Evolutionary conservation across 1,140 invertebrate species (phyloP).

Genomic region (Planococcus citri): DNA sequence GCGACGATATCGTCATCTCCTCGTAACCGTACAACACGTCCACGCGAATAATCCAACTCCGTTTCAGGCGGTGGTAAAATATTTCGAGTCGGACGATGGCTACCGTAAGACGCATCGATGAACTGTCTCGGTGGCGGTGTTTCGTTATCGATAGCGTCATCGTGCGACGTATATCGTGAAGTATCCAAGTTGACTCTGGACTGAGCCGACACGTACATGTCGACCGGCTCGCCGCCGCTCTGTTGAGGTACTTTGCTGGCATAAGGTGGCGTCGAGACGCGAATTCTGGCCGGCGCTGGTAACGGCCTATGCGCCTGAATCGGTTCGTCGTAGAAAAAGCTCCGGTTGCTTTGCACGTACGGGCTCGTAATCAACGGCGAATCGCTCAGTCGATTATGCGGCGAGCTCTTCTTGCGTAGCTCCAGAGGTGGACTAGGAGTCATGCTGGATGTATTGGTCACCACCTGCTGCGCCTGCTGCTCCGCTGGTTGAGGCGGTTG

Average conservation of each 20-base stretch:
- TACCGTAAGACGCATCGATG: not conserved
- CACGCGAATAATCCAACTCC: not conserved
- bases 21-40: not conserved
- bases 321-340: constrained; percentile 43
- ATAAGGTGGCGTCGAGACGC: constrained; percentile 53
- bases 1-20: not conserved
- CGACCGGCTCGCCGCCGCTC: constrained; percentile 36
- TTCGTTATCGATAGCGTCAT: not conserved
- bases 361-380: constrained; percentile 59
- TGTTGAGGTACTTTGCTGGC: constrained; percentile 48
- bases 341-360: constrained; percentile 36
- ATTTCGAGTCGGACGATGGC: not conserved
- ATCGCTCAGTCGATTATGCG: constrained; percentile 46
- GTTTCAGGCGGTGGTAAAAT: not conserved
- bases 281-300: constrained; percentile 32
- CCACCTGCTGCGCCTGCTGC: not conserved
- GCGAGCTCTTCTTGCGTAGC: constrained; percentile 3
- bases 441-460: not conserved
- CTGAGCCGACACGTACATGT: constrained; percentile 49
- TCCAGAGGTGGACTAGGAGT: constrained; percentile 48
- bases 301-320: constrained; percentile 35
- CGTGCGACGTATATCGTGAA: not conserved
- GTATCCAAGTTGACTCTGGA: not conserved
- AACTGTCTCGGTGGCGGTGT: not conserved
- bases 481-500: too few species aligned